Base-by-base conservation (phyloP, 2,888 invertebrate genomes). In the Mythimna impura region DNA sequence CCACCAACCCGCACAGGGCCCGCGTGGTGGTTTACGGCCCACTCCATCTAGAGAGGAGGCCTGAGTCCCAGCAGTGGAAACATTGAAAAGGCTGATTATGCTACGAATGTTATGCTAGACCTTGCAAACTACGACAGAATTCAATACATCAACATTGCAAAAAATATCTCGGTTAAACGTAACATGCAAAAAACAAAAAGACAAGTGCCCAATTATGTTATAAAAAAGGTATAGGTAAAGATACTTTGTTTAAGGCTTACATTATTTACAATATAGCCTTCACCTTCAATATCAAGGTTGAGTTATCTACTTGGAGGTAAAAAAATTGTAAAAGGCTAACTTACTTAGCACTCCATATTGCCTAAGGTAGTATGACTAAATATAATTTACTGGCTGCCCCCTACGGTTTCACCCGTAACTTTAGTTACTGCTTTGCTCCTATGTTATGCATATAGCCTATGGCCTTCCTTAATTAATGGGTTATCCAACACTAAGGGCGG, bases 271-370 rank as follows among this genome's bases (percentile, higher is more conserved):
- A 54, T 40, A 71, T 40, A 71, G 30, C 20, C 10, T 22, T 81
- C 70, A 86, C 84, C 87, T 88, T 84, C 69, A 83, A 78, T 75
- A 74, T 71, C 81, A 86, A 89, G 86, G 87, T 76, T 72, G n/a
- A 70, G 71, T 81, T 86, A 86, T 71, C 78, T 70, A 22, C 34
- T 66, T 61, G 20, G 25, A 75, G 66, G 61, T 67, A 62, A 61
- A 61, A 71, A 54, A 30, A 66, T 75, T 73, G 61, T 60, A 3
- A 64, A 67, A 71, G 52, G 65, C 66, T 73, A 40, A 67, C 17
- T 60, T 54, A 73, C 34, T 78, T 79, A 72, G 55, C 62, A 66
- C 43, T 10, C 3, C 1, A 10, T 14, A 63, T 52, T 72, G 47
- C 47, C 4, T 43, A 54, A 22, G 36, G 25, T 20, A 55, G 30